Conservation (phyloP, 2,797 vertebrate genomes). For the Tragopan temminckii region DNA sequence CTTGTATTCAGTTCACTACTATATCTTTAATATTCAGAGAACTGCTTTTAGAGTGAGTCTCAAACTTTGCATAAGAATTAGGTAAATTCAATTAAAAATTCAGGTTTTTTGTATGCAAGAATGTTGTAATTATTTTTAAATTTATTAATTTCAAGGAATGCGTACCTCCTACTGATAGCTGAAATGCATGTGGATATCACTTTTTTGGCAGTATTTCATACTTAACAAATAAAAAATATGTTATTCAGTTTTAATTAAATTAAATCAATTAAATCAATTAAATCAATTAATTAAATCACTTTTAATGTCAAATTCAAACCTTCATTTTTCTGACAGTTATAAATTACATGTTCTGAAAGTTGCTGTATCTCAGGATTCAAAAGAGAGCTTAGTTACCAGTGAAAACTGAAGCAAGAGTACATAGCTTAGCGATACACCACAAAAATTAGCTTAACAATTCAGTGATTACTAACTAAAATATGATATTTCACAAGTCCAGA, state of each 20-base stretch:
- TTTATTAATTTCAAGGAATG: neutral
- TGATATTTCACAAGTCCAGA: neutral
- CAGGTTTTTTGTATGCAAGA: neutral
- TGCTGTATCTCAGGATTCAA: neutral
- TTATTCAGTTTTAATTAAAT: neutral
- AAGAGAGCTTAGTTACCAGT: neutral
- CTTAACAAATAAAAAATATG: neutral
- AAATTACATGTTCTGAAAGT: neutral
- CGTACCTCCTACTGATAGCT: neutral
- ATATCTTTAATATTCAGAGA: neutral
- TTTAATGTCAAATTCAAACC: neutral
- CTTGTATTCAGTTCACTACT: neutral
- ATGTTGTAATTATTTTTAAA: neutral
- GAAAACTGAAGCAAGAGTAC: neutral
- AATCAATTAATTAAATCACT: neutral
- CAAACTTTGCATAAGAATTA: neutral
- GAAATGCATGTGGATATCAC: neutral
- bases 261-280: too few relatives aligned
- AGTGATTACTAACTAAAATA: neutral
- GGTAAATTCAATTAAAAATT: neutral
- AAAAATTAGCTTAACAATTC: neutral
- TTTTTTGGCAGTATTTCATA: neutral
- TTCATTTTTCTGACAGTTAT: neutral
- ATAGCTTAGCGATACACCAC: neutral
- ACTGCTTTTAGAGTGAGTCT: neutral